Percentiles rank a stretch among this genome's conserved stretches.
These are phyloP conservation scores for Enteromius trimaculatus DNA, from an alignment of 2,797 vertebrate genomes.

Conservation along the genomic window DNA sequence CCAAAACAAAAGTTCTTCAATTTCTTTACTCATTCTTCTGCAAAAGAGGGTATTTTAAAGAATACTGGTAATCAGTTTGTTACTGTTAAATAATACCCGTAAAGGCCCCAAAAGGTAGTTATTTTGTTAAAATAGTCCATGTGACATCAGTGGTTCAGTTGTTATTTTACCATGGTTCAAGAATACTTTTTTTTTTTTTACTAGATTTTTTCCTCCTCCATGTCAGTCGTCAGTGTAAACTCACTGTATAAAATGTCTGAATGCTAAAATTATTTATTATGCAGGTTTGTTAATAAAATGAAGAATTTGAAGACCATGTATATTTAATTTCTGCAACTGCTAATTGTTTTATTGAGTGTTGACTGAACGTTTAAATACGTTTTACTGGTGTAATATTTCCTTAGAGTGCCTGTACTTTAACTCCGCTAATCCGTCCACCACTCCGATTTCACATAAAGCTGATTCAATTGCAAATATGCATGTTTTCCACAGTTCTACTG, in stretches of 20 bases:
- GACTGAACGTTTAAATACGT: neutral
- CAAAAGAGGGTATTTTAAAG: neutral
- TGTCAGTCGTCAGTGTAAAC: neutral
- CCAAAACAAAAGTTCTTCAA: neutral
- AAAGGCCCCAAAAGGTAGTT: no score
- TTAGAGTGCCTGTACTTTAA: neutral
- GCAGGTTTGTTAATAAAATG: neutral
- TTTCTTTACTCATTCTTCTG: no score
- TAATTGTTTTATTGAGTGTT: neutral
- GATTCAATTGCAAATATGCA: constrained; percentile 23
- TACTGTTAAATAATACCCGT: no score
- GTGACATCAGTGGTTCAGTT: no score
- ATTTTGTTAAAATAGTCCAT: no score
- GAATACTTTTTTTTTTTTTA: no score
- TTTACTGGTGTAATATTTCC: neutral
- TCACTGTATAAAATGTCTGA: neutral
- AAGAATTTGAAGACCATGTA: neutral
- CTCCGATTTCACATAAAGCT: neutral
- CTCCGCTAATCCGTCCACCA: neutral
- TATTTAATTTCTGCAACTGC: neutral
- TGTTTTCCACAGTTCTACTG: neutral
- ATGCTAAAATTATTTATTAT: neutral
- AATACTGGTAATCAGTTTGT: neutral
- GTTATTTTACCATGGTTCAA: no score
- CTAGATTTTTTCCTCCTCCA: no score